phyloP scores from a whole-genome alignment of 2,797 vertebrate species.

The Arnoldichthys spilopterus region DNA sequence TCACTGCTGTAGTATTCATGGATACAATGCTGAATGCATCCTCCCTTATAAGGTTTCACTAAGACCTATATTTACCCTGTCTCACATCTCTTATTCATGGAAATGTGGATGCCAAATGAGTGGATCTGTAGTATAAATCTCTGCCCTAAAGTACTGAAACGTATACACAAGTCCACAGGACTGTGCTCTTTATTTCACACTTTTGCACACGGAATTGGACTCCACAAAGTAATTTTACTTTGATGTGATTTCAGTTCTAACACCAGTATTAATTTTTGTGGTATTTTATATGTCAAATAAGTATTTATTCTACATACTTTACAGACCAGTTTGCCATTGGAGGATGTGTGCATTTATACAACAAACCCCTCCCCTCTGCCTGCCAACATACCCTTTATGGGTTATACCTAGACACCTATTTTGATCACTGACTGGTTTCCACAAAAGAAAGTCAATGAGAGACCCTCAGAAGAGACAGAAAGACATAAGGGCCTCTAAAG shows the following conservation, averaged over 20 bases:
- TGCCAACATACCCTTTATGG: background rate
- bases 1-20: constrained; percentile 51
- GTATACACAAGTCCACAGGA: constrained; percentile 33
- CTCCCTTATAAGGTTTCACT: constrained; percentile 58
- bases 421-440: background rate
- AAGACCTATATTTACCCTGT: constrained; percentile 60
- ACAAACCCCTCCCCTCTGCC: background rate
- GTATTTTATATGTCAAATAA: too few relatives aligned
- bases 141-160: constrained; percentile 27
- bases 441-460: background rate
- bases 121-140: constrained; percentile 39
- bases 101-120: constrained; percentile 45
- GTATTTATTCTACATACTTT: background rate
- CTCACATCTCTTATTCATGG: constrained; percentile 48
- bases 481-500: too few relatives aligned
- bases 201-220: background rate
- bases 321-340: too few relatives aligned
- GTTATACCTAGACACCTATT: background rate
- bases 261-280: too few relatives aligned
- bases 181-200: constrained; percentile 18
- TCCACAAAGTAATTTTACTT: too few relatives aligned
- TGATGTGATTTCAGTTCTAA: too few relatives aligned
- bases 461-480: background rate
- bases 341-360: background rate
- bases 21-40: constrained; percentile 47